Evolutionary conservation across 2,888 invertebrate species (phyloP).

Genomic region (Galeruca laticollis): DNA sequence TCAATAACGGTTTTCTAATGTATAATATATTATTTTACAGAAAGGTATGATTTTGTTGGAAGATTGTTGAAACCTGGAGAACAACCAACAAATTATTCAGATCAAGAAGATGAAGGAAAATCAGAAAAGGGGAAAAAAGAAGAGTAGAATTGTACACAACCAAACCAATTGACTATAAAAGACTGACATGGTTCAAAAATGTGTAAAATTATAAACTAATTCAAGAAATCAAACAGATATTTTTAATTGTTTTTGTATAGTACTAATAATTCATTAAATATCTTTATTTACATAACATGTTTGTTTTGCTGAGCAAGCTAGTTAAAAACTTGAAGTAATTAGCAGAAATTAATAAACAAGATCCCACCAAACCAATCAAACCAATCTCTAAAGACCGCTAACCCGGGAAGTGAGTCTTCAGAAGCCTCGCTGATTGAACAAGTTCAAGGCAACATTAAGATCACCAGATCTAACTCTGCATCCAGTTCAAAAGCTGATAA

Average conservation of each 20-base stretch:
- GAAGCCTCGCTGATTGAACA: too few species aligned
- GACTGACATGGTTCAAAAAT: conserved; percentile 10
- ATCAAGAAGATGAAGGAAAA: conserved; percentile 81
- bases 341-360: too few species aligned
- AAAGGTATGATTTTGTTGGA: conserved; percentile 94
- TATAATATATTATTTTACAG: conserved; percentile 72
- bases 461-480: too few species aligned
- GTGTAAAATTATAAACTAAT: conserved; percentile 16
- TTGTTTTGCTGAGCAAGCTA: not conserved
- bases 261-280: not conserved
- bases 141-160: not conserved
- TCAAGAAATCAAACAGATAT: conserved; percentile 1
- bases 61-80: conserved; percentile 92
- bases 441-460: too few species aligned
- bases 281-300: conserved; percentile 1
- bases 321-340: too few species aligned
- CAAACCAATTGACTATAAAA: not conserved
- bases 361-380: too few species aligned
- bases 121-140: conserved; percentile 58
- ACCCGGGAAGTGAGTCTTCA: too few species aligned
- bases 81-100: conserved; percentile 89
- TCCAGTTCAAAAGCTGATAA: too few species aligned
- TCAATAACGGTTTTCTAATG: too few species aligned
- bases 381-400: too few species aligned
- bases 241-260: conserved; percentile 3